Evolutionary conservation across 2,113 vertebrate genomes (phyloP).

Genomic region (Tautogolabrus adspersus): DNA sequence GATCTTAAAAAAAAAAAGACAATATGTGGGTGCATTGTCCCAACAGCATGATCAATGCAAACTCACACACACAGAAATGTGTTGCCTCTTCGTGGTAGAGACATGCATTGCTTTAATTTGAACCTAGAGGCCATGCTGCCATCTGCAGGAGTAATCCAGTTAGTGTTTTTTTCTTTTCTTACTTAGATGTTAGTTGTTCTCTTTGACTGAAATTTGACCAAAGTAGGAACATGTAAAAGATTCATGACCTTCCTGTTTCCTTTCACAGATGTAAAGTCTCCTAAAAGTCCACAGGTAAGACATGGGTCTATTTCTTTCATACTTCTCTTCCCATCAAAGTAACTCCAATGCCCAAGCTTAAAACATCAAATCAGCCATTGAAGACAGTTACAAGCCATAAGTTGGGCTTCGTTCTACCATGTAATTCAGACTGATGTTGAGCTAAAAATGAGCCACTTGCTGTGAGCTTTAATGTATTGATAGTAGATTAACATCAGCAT

Average conservation of each 20-base stretch:
- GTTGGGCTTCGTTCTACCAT: neutral
- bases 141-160: conserved; percentile 44
- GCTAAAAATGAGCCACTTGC: neutral
- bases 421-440: conserved; percentile 4
- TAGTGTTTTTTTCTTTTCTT: neutral
- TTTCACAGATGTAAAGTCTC: conserved; percentile 66
- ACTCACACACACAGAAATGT: neutral
- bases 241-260: neutral
- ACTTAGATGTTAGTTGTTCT: neutral
- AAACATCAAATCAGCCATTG: neutral
- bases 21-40: neutral
- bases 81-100: neutral
- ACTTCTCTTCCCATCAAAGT: neutral
- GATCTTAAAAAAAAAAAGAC: neutral
- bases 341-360: neutral
- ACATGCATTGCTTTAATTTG: neutral
- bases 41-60: neutral
- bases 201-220: neutral
- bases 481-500: conserved; percentile 9
- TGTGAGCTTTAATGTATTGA: conserved; percentile 2
- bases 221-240: neutral
- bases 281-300: conserved; percentile 75
- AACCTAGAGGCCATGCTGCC: conserved; percentile 60
- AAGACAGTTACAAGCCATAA: too few relatives aligned
- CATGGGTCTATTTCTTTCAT: neutral